These are phyloP conservation scores for Bombyx mori DNA, from an alignment of 1,140 invertebrate genomes.

Conservation along the genomic window DNA sequence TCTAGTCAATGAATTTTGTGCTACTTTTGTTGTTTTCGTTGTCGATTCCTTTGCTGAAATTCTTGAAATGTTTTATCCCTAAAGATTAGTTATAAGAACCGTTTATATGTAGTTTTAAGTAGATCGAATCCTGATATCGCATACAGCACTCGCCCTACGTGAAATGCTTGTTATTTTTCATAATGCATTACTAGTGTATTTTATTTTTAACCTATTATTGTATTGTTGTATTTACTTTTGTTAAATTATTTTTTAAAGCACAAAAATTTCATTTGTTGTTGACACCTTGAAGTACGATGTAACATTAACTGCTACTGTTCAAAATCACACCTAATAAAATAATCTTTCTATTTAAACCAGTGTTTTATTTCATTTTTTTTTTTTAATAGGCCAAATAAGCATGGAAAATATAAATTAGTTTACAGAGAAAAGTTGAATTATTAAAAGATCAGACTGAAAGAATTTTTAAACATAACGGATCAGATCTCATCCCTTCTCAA, in stretches of 20 bases:
- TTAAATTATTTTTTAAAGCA: slow-evolving; percentile 68
- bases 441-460: not conserved
- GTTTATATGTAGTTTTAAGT: slow-evolving; percentile 10
- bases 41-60: no score
- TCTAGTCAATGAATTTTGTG: slow-evolving; percentile 38
- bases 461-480: no score
- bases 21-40: not conserved
- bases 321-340: slow-evolving; percentile 65
- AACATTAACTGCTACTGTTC: slow-evolving; percentile 63
- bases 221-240: slow-evolving; percentile 61
- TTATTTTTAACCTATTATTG: slow-evolving; percentile 42
- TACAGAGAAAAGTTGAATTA: not conserved
- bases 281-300: slow-evolving; percentile 55
- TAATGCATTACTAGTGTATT: slow-evolving; percentile 35
- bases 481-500: no score
- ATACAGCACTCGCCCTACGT: slow-evolving; percentile 50
- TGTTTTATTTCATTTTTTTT: slow-evolving; percentile 6
- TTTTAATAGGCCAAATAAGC: not conserved
- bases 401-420: not conserved
- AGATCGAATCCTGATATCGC: slow-evolving; percentile 24
- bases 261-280: slow-evolving; percentile 66
- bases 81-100: no score
- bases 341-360: slow-evolving; percentile 49
- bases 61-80: no score
- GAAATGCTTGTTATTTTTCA: slow-evolving; percentile 26